Evolutionary conservation across 2,888 invertebrate genomes (phyloP), one percentile per base, ranked within the genome.

Genomic region (Bombylius discolor): DNA sequence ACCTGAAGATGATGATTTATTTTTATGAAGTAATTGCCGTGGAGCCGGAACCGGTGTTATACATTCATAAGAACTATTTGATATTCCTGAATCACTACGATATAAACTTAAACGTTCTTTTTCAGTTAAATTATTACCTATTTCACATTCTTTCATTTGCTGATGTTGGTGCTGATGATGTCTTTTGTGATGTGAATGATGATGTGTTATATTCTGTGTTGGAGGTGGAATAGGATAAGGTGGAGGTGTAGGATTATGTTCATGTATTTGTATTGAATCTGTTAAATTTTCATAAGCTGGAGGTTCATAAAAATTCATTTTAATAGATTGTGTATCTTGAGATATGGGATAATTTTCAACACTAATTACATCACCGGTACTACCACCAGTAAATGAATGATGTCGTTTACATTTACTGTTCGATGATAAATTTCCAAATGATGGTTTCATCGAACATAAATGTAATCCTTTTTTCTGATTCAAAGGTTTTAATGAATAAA

Each of bases 211-310:
- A 42, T 44, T 53, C 44, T 56, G 48, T 67, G 67, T n/a, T 57
- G 58, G 23, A 53, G 53, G 53, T 53, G 56, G 47, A 45, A 66
- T 63, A 67, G 68, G 64, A 67, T 68, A 48, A 52, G 44, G 13
- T 45, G 45, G n/a, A 14, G 14, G 45, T 5, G 64, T 59, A 47
- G 53, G 52, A 36, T 58, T 51, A 45, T 57, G 55, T 68, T 83
- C 83, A 59, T 79, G 80, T 36, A 83, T 78, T 72, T 83, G 83
- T 60, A 83, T 82, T 14, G 82, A 82, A 67, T 83, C 83, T 48
- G 81, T 82, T 55, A 84, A 70, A 66, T 84, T 82, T 68, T 84
- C 81, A 68, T 82, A 83, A 58, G 76, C 68, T 56, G 73, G 73
- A 59, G 71, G 71, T 64, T 73, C 73, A 60, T 69, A 71, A 63